phyloP scores from a whole-genome alignment of 1,140 invertebrate genomes.

The Grapholita molesta region DNA sequence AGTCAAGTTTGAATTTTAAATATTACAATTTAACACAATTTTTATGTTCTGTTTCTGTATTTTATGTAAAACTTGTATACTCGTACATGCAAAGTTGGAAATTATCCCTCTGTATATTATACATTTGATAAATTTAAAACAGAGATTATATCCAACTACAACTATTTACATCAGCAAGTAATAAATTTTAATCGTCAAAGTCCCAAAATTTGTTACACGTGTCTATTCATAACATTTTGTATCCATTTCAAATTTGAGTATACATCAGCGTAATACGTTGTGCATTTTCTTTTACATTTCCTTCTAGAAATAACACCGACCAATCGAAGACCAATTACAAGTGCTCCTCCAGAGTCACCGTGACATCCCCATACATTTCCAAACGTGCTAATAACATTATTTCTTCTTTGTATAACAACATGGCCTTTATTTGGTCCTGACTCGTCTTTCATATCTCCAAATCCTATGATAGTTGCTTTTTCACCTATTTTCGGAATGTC shows the following conservation, averaged over 20 bases:
- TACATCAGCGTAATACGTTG: neutral
- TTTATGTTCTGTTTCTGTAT: too few species aligned
- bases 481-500: neutral
- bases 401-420: neutral
- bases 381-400: neutral
- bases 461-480: neutral
- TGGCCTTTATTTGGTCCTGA: neutral
- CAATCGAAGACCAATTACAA: neutral
- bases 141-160: too few species aligned
- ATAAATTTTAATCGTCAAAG: too few species aligned
- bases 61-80: too few species aligned
- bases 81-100: too few species aligned
- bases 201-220: neutral
- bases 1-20: too few species aligned
- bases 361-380: neutral
- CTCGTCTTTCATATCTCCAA: neutral
- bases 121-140: too few species aligned
- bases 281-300: neutral
- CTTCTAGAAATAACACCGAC: neutral
- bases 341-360: neutral
- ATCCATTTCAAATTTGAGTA: neutral
- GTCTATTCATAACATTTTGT: neutral
- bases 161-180: too few species aligned
- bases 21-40: too few species aligned
- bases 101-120: too few species aligned